Percentiles rank a stretch among this genome's conserved stretches.
Evolutionary conservation across 2,888 invertebrate species (phyloP).

Genomic region (Cantharis lateralis): DNA sequence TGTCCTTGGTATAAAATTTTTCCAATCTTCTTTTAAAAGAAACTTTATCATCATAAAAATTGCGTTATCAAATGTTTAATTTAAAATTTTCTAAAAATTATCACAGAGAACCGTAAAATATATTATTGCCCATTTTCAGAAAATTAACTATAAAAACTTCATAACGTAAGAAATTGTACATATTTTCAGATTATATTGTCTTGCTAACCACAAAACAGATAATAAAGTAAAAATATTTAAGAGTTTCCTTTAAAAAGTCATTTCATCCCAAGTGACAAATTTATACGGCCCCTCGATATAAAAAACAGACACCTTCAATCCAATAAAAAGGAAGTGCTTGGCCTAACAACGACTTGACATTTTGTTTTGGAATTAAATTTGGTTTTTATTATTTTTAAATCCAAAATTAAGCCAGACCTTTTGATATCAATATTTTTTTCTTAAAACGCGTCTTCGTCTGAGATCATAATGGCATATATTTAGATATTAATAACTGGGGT

Average conservation of each 20-base stretch:
- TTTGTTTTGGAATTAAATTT: constrained; percentile 15
- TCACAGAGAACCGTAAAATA: neutral
- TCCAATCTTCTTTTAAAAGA: neutral
- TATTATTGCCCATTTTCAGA: constrained; percentile 3
- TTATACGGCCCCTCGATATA: constrained; percentile 34
- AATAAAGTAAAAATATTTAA: constrained; percentile 33
- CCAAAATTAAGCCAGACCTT: neutral
- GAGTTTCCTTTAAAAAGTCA: constrained; percentile 41
- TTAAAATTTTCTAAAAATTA: neutral
- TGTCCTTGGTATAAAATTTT: neutral
- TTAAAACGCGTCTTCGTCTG: constrained; percentile 7
- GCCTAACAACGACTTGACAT: constrained; percentile 26
- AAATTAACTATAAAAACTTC: constrained; percentile 42
- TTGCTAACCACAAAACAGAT: constrained; percentile 35
- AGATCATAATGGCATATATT: constrained; percentile 36
- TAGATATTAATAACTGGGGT: constrained; percentile 38
- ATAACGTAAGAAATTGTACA: constrained; percentile 35
- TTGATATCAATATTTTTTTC: constrained; percentile 2
- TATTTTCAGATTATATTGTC: constrained; percentile 23
- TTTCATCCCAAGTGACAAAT: constrained; percentile 29
- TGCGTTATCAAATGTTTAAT: neutral
- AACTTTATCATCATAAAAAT: neutral
- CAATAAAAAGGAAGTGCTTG: constrained; percentile 37
- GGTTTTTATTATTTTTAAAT: neutral
- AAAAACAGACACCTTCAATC: constrained; percentile 36